These are phyloP conservation scores for Hydropsyche betteni DNA, from an alignment of 2,888 invertebrate species.

Conservation along the genomic window DNA sequence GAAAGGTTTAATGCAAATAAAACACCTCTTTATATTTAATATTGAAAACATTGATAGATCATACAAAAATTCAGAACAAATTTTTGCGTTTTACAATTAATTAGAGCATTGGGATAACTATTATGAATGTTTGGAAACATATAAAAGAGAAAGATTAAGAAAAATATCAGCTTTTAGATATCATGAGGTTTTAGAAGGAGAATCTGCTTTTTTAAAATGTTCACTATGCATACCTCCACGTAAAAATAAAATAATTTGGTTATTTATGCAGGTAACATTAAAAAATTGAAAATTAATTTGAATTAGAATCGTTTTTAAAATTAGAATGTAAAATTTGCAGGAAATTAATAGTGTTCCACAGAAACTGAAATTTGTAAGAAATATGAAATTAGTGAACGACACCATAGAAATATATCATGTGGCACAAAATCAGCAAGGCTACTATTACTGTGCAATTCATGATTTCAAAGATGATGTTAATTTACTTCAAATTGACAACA, in stretches of 20 bases:
- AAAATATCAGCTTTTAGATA: conserved; percentile 51
- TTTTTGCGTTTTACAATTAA: no score
- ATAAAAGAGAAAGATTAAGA: conserved; percentile 57
- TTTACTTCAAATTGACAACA: conserved; percentile 55
- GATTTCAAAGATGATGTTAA: conserved; percentile 53
- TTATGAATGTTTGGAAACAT: conserved; percentile 62
- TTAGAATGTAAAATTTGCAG: not conserved
- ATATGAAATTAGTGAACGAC: conserved; percentile 30
- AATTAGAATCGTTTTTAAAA: not conserved
- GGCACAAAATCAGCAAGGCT: conserved; percentile 35
- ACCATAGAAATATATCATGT: conserved; percentile 2
- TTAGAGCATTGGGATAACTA: conserved; percentile 63
- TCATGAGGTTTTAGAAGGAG: conserved; percentile 61
- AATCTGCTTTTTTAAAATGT: conserved; percentile 59
- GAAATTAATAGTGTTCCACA: conserved; percentile 16
- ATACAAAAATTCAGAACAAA: no score
- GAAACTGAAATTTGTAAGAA: conserved; percentile 50
- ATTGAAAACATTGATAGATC: no score
- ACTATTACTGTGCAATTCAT: conserved; percentile 47
- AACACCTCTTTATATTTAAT: no score
- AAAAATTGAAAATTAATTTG: not conserved
- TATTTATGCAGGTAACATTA: conserved; percentile 53
- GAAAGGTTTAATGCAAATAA: no score
- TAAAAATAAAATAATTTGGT: conserved; percentile 56
- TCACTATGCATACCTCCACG: conserved; percentile 66